Percentiles rank a stretch among this genome's conserved stretches.
These are phyloP conservation scores for Andrena bucephala DNA, from an alignment of 2,888 invertebrate species.

Conservation along the genomic window DNA sequence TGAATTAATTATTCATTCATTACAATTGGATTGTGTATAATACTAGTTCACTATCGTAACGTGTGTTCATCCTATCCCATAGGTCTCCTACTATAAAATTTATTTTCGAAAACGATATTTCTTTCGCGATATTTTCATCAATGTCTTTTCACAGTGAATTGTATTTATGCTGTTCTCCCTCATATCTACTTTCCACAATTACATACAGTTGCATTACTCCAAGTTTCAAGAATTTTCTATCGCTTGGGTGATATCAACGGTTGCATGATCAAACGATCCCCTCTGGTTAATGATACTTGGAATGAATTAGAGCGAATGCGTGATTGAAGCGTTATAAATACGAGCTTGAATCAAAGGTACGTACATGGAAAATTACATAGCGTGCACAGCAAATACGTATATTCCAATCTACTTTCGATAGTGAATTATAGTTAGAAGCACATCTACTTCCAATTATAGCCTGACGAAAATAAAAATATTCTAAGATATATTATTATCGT, in stretches of 20 bases:
- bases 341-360: constrained; percentile 48
- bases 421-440: constrained; percentile 41
- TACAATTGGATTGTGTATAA: no score
- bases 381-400: constrained; percentile 28
- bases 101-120: no score
- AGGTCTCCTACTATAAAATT: no score
- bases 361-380: constrained; percentile 51
- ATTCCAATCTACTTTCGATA: constrained; percentile 51
- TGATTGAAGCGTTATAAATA: constrained; percentile 45
- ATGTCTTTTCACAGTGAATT: no score
- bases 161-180: no score
- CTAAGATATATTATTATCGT: neutral
- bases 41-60: no score
- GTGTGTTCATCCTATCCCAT: no score
- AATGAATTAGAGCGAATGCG: constrained; percentile 56
- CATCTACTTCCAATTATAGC: constrained; percentile 12
- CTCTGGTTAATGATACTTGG: constrained; percentile 59
- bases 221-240: no score
- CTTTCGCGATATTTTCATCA: no score
- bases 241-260: constrained; percentile 46
- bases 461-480: neutral
- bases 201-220: neutral
- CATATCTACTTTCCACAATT: no score
- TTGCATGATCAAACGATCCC: constrained; percentile 60
- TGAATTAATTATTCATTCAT: no score